These are phyloP conservation scores for Ptilonorhynchus violaceus DNA, from an alignment of 2,113 vertebrate genomes.

Conservation along the genomic window DNA sequence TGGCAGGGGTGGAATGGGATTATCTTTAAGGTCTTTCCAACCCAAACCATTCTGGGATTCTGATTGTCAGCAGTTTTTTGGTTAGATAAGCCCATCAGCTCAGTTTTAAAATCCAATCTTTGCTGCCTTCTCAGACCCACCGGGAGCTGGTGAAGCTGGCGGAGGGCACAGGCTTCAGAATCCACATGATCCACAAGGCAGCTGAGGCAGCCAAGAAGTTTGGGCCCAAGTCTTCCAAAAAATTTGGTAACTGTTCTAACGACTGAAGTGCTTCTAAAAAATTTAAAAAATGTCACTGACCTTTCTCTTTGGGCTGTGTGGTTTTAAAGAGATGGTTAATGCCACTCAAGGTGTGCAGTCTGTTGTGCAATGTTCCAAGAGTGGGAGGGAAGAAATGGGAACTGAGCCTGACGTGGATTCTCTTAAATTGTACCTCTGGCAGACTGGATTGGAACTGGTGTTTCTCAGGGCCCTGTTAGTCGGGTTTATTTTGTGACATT, in stretches of 20 bases:
- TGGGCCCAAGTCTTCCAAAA: slow-evolving; percentile 88
- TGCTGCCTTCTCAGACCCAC: slow-evolving; percentile 81
- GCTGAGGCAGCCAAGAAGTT: slow-evolving; percentile 89
- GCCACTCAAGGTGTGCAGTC: not conserved
- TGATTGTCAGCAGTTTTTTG: not conserved
- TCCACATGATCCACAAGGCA: slow-evolving; percentile 94
- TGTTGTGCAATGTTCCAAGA: not conserved
- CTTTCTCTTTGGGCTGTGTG: not conserved
- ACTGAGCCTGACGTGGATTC: not conserved
- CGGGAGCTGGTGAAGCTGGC: slow-evolving; percentile 89
- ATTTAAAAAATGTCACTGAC: not conserved
- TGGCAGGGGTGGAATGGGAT: not conserved
- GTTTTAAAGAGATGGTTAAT: not conserved
- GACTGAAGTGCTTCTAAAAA: not conserved
- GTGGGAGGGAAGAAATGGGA: not conserved
- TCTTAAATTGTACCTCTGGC: not conserved
- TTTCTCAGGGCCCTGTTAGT: not conserved
- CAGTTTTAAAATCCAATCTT: not conserved
- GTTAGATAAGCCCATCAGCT: not conserved
- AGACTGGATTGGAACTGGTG: not conserved
- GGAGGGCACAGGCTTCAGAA: slow-evolving; percentile 88
- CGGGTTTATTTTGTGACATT: not conserved
- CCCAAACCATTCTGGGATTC: not conserved
- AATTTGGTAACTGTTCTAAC: slow-evolving; percentile 80
- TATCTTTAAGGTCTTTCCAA: not conserved